phyloP scores from a whole-genome alignment of 2,888 invertebrate species.

The Emmelina monodactyla region DNA sequence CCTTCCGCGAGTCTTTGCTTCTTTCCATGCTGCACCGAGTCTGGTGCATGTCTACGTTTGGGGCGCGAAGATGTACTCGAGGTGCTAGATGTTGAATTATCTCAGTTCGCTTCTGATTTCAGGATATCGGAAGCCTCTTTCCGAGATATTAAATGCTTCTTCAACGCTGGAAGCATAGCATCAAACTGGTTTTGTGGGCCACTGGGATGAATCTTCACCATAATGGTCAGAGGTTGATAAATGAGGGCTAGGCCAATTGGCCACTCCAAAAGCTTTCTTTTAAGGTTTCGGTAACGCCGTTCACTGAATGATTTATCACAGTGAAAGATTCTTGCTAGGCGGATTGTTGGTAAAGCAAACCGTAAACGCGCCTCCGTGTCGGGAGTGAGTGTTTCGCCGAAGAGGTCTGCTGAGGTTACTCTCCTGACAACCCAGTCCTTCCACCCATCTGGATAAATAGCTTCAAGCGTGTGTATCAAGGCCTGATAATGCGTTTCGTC shows the following conservation, averaged over 20 bases:
- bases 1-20: too few relatives aligned
- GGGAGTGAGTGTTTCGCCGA: too few relatives aligned
- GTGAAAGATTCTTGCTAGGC: too few relatives aligned
- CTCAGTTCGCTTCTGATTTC: not conserved
- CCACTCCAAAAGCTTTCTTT: slow-evolving; percentile 2
- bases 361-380: too few relatives aligned
- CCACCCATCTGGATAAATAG: too few relatives aligned
- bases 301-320: too few relatives aligned
- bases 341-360: too few relatives aligned
- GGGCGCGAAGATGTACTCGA: not conserved
- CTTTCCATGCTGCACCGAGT: not conserved
- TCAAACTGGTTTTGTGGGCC: not conserved
- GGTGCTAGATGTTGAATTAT: not conserved
- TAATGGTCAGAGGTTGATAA: slow-evolving; percentile 1
- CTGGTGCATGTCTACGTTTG: slow-evolving; percentile 1
- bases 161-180: not conserved
- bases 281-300: slow-evolving; percentile 1
- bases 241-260: slow-evolving; percentile 3
- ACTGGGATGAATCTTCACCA: slow-evolving; percentile 1
- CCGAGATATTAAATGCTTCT: not conserved
- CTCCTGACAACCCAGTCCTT: too few relatives aligned
- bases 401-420: too few relatives aligned
- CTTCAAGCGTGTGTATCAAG: too few relatives aligned
- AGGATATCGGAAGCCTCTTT: not conserved
- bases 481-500: too few relatives aligned